These are phyloP conservation scores for Microvelia longipes DNA, from an alignment of 1,140 invertebrate species.

Conservation along the genomic window DNA sequence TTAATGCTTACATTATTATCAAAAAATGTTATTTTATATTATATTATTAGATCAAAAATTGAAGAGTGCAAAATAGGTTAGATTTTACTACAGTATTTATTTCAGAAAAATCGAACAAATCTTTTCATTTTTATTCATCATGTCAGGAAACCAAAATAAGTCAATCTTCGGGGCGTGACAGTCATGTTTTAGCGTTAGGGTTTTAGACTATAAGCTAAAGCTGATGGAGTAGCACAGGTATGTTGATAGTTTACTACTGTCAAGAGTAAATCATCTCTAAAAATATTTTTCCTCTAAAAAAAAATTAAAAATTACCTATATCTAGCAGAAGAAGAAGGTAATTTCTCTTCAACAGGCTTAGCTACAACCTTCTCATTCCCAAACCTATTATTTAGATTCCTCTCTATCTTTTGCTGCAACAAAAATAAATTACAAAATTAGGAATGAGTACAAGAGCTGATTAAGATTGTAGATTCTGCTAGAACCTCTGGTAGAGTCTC, in stretches of 20 bases:
- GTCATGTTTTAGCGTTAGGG: too few relatives aligned
- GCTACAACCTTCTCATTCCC: not conserved
- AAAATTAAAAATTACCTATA: not conserved
- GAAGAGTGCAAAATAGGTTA: too few relatives aligned
- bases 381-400: constrained; percentile 44
- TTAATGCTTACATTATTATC: too few relatives aligned
- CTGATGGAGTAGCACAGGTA: not conserved
- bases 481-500: not conserved
- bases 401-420: constrained; percentile 50
- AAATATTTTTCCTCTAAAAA: not conserved
- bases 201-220: too few relatives aligned
- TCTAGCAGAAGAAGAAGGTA: not conserved
- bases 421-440: constrained; percentile 6
- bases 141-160: too few relatives aligned
- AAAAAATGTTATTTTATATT: too few relatives aligned
- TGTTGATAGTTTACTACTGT: not conserved
- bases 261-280: not conserved
- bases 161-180: too few relatives aligned
- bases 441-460: not conserved
- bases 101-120: too few relatives aligned
- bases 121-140: too few relatives aligned
- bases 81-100: too few relatives aligned
- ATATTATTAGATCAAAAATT: too few relatives aligned
- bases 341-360: not conserved
- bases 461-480: not conserved